These are phyloP conservation scores for Xerus inauris DNA, from an alignment of 2,113 vertebrate species.

Conservation along the genomic window DNA sequence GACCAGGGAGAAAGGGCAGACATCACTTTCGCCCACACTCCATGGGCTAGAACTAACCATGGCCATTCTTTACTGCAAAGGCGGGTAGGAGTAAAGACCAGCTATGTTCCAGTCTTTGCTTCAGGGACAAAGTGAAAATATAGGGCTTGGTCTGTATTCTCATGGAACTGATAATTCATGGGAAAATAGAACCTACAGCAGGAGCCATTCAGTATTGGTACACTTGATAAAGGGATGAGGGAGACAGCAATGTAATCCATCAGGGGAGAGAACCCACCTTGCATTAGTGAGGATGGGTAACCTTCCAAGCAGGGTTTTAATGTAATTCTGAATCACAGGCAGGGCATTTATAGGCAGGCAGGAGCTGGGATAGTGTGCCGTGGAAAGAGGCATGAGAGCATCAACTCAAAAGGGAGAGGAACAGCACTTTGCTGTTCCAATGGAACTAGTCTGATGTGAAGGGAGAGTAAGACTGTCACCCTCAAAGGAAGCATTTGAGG, in stretches of 20 bases:
- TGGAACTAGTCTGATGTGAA: neutral
- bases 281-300: neutral
- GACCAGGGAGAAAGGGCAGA: neutral
- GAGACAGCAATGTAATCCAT: neutral
- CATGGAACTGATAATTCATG: neutral
- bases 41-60: neutral
- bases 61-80: neutral
- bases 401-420: neutral
- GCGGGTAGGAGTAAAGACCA: neutral
- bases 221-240: neutral
- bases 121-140: neutral
- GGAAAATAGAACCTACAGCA: neutral
- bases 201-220: neutral
- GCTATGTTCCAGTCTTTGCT: neutral
- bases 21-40: neutral
- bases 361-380: neutral
- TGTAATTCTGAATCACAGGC: neutral
- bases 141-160: neutral
- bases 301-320: neutral
- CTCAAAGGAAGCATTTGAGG: neutral
- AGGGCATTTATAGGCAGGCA: neutral
- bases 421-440: accelerated
- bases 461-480: neutral
- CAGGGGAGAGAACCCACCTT: neutral
- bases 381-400: neutral